Conservation (phyloP, 2,113 vertebrate species). For the Macroglossus sobrinus region DNA sequence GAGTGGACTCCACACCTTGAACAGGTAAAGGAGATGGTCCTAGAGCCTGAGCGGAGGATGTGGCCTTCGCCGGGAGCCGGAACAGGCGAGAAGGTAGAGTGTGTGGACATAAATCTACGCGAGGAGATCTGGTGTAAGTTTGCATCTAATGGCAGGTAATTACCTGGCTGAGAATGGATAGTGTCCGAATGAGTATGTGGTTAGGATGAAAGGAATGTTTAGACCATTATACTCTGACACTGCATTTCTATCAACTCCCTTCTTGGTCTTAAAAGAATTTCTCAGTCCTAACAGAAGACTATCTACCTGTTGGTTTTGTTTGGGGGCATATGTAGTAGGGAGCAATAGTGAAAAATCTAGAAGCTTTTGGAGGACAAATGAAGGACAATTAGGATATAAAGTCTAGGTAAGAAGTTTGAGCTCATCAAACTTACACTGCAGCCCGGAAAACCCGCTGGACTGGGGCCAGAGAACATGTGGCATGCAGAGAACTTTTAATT, state of each 20-base stretch:
- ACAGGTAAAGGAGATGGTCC: neutral
- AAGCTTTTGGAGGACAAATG: neutral
- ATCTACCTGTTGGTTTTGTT: neutral
- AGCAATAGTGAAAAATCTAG: neutral
- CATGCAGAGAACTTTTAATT: neutral
- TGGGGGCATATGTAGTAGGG: neutral
- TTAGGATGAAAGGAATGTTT: neutral
- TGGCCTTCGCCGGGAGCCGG: neutral
- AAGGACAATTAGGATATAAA: neutral
- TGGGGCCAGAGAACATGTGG: neutral
- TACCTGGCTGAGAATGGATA: neutral
- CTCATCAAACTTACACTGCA: neutral
- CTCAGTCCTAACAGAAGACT: neutral
- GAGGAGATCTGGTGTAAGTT: neutral
- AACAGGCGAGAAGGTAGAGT: neutral
- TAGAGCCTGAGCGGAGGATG: neutral
- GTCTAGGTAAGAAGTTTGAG: neutral
- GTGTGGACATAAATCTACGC: neutral
- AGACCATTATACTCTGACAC: neutral
- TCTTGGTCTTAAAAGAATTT: neutral
- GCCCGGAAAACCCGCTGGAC: neutral
- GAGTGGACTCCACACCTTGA: neutral
- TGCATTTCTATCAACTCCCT: neutral
- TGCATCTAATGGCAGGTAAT: neutral
- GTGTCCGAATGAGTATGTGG: neutral